These are phyloP conservation scores for Rhamnusium bicolor DNA, from an alignment of 2,888 invertebrate genomes.

Conservation along the genomic window DNA sequence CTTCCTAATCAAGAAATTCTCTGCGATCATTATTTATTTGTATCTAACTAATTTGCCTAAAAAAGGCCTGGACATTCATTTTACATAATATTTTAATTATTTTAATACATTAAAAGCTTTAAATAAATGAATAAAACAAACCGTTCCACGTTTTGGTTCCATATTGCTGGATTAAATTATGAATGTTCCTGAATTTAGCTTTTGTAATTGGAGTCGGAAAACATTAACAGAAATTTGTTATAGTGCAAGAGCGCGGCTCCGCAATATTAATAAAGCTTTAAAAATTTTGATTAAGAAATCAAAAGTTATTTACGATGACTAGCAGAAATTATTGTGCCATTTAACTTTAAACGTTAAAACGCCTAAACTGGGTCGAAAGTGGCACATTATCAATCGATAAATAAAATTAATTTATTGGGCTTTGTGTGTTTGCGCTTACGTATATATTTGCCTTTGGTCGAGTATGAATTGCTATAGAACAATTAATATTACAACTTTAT, in stretches of 20 bases:
- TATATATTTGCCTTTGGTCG: no score
- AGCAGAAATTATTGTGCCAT: not conserved
- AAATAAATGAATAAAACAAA: not conserved
- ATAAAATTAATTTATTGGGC: not conserved
- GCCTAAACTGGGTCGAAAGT: not conserved
- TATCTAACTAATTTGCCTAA: no score
- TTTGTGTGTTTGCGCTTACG: no score
- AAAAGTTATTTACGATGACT: not conserved
- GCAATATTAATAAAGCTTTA: not conserved
- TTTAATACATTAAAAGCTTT: no score
- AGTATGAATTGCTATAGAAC: no score
- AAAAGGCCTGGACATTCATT: no score
- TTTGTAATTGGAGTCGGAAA: slow-evolving; percentile 34
- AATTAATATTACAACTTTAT: no score
- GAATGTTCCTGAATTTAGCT: not conserved
- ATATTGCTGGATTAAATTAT: no score
- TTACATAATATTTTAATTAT: no score
- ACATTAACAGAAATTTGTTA: no score
- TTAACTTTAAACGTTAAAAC: not conserved
- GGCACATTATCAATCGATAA: not conserved
- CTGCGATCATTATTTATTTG: no score
- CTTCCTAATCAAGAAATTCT: no score
- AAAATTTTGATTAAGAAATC: slow-evolving; percentile 9
- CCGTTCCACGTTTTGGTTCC: not conserved
- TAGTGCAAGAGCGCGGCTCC: slow-evolving; percentile 9